A percentile compares a stretch with the other conserved stretches of the same genome.
These are phyloP conservation scores for Battus philenor DNA, from an alignment of 1,140 invertebrate genomes.

Conservation along the genomic window DNA sequence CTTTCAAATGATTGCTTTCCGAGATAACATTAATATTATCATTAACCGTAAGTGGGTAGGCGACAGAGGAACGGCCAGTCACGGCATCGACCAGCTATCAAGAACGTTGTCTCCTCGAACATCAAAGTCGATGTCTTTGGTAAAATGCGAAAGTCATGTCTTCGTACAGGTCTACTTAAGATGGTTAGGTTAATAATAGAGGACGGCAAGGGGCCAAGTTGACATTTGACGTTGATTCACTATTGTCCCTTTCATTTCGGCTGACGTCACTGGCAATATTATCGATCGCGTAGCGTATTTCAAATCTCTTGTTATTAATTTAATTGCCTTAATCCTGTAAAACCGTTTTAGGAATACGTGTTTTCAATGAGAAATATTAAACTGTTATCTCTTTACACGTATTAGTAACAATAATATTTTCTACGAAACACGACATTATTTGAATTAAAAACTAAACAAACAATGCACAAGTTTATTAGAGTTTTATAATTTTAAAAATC, in stretches of 20 bases:
- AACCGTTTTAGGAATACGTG: not conserved
- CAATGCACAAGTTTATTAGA: no score
- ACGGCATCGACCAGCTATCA: constrained; percentile 31
- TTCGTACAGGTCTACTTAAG: constrained; percentile 30
- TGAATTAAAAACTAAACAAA: no score
- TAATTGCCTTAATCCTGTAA: constrained; percentile 4
- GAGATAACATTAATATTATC: constrained; percentile 70
- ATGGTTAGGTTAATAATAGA: constrained; percentile 39
- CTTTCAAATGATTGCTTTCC: constrained; percentile 49
- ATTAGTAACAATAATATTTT: no score
- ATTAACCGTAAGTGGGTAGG: constrained; percentile 67
- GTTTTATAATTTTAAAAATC: no score
- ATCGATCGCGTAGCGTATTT: constrained; percentile 17
- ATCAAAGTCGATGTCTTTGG: constrained; percentile 14
- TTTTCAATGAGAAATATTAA: not conserved
- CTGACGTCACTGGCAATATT: constrained; percentile 48
- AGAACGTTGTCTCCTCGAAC: constrained; percentile 31
- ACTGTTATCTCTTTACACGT: no score
- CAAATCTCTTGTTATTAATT: constrained; percentile 7
- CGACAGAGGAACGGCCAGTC: constrained; percentile 61
- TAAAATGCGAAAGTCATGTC: constrained; percentile 36
- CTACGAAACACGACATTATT: no score
- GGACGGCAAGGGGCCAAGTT: constrained; percentile 49
- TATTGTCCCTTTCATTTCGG: constrained; percentile 50
- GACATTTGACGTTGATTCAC: constrained; percentile 72